Evolutionary conservation across 2,797 vertebrate genomes (phyloP).

Genomic region (Chelidonichthys spinosus): DNA sequence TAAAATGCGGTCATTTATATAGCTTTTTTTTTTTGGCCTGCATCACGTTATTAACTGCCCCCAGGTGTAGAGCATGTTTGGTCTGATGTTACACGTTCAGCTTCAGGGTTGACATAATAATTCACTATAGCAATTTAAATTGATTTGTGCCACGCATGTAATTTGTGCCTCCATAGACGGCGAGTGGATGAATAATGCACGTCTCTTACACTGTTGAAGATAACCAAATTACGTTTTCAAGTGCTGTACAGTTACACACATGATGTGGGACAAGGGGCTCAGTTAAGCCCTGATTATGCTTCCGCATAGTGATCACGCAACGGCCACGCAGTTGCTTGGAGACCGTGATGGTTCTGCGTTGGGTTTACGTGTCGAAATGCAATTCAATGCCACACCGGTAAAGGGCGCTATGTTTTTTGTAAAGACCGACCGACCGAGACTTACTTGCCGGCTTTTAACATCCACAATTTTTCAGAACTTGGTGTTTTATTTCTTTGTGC

Average conservation of each 20-base stretch:
- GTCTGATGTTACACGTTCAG: not conserved
- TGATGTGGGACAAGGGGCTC: not conserved
- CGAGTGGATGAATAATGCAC: not conserved
- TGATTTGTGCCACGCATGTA: not conserved
- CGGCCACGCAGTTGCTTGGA: too few relatives aligned
- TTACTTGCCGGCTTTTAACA: too few relatives aligned
- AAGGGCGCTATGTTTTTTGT: too few relatives aligned
- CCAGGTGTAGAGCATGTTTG: not conserved
- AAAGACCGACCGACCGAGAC: too few relatives aligned
- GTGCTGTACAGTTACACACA: not conserved
- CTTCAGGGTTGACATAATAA: not conserved
- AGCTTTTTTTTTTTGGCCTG: not conserved
- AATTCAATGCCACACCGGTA: too few relatives aligned
- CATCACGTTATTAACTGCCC: not conserved
- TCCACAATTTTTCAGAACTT: too few relatives aligned
- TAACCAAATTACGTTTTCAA: not conserved
- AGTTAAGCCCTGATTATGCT: too few relatives aligned
- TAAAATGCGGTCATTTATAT: not conserved
- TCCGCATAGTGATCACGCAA: too few relatives aligned
- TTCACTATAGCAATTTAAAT: not conserved
- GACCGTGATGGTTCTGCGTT: too few relatives aligned
- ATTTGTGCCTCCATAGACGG: not conserved
- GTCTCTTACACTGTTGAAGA: not conserved
- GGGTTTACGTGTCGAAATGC: too few relatives aligned
- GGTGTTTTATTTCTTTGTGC: too few relatives aligned